phyloP scores from a whole-genome alignment of 2,888 invertebrate genomes.

The Nemapogon koenigi region DNA sequence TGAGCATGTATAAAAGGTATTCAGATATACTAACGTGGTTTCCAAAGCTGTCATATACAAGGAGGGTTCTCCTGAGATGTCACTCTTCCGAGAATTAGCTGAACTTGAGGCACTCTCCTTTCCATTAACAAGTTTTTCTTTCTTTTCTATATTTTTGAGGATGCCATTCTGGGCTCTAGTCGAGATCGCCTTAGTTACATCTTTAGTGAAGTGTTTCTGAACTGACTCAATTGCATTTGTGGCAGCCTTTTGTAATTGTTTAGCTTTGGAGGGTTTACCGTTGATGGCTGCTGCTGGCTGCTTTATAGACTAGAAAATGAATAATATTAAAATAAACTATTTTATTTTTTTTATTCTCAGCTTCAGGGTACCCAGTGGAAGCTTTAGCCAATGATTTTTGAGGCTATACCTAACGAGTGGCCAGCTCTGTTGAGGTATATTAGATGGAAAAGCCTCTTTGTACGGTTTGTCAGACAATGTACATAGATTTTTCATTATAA shows the following conservation, averaged over 20 bases:
- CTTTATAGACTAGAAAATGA: too few relatives aligned
- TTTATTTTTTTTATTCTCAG: too few relatives aligned
- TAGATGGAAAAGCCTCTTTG: too few relatives aligned
- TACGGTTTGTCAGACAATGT: too few relatives aligned
- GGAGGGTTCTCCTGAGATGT: constrained; percentile 77
- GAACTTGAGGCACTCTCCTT: constrained; percentile 35
- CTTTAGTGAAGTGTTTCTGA: constrained; percentile 46
- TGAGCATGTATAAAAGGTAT: too few relatives aligned
- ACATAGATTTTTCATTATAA: too few relatives aligned
- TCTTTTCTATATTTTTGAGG: constrained; percentile 46
- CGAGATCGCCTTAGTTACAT: constrained; percentile 36
- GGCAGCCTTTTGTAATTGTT: constrained; percentile 44
- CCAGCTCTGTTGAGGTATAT: too few relatives aligned
- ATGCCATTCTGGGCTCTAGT: constrained; percentile 48
- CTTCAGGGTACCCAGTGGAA: too few relatives aligned
- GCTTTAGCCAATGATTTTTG: too few relatives aligned
- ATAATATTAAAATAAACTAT: too few relatives aligned
- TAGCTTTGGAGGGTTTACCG: constrained; percentile 52
- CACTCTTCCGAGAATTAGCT: constrained; percentile 60
- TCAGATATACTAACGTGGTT: constrained; percentile 63
- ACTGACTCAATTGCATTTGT: constrained; percentile 44
- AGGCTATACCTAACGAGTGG: too few relatives aligned
- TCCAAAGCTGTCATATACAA: constrained; percentile 80
- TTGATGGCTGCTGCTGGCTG: constrained; percentile 28
- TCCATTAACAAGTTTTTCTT: constrained; percentile 27